Evolutionary conservation across 2,888 invertebrate genomes (phyloP).

Genomic region (Eupithecia centaureata): DNA sequence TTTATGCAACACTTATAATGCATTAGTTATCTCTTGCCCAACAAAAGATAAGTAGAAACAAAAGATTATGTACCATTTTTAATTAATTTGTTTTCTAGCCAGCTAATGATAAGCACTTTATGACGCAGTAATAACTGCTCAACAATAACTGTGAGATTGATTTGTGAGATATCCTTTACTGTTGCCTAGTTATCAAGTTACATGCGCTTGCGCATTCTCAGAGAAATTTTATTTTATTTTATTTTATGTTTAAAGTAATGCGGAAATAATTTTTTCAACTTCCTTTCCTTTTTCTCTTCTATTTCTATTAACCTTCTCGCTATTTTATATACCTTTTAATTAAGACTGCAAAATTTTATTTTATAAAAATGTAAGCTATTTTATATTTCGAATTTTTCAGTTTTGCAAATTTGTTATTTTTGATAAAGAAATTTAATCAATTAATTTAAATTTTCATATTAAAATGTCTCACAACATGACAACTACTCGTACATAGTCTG

Average conservation of each 20-base stretch:
- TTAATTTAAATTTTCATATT: too few species aligned
- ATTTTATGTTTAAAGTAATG: too few species aligned
- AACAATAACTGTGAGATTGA: constrained; percentile 17
- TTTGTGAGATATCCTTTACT: constrained; percentile 14
- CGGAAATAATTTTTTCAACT: not conserved
- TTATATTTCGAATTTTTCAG: too few species aligned
- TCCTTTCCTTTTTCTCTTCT: too few species aligned
- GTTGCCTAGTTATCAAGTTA: not conserved
- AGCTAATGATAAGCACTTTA: not conserved
- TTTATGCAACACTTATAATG: not conserved
- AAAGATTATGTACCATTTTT: not conserved
- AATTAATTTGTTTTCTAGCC: not conserved
- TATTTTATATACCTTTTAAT: not conserved
- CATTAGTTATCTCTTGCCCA: not conserved
- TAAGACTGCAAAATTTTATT: too few species aligned
- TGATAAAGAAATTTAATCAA: too few species aligned
- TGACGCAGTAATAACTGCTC: constrained; percentile 15
- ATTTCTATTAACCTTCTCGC: too few species aligned
- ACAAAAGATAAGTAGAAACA: not conserved
- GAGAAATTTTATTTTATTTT: constrained; percentile 5
- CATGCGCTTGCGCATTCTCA: constrained; percentile 5
- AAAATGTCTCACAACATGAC: too few species aligned
- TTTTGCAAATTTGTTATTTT: too few species aligned
- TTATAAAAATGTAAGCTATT: too few species aligned
- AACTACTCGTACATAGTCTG: too few species aligned